A percentile compares a stretch with the other conserved stretches of the same genome.
Conservation (phyloP, 2,888 invertebrate genomes). For the Piscicola geometra region DNA sequence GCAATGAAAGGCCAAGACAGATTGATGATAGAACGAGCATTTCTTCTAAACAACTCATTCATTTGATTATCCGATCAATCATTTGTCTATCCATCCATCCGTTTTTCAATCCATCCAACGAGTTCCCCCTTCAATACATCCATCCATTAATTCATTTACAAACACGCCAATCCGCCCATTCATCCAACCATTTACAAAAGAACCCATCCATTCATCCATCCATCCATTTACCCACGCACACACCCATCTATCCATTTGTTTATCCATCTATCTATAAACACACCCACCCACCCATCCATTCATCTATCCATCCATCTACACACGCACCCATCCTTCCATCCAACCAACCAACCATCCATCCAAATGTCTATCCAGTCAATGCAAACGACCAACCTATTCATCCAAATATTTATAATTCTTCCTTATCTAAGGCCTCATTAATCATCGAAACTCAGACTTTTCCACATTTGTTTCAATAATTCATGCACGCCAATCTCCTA, state of each 20-base stretch:
- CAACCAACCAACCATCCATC: background rate
- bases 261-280: no score
- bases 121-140: background rate
- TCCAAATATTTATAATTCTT: background rate
- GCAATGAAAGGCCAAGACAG: no score
- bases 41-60: no score
- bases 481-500: no score
- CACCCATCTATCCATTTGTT: no score
- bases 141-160: background rate
- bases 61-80: background rate
- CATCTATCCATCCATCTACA: no score
- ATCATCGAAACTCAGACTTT: background rate
- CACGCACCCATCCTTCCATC: no score
- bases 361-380: background rate
- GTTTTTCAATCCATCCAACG: constrained; percentile 4
- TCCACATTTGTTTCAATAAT: background rate
- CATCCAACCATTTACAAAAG: background rate
- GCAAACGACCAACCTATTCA: background rate
- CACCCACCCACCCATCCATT: no score
- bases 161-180: background rate
- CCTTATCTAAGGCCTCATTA: background rate
- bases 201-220: background rate
- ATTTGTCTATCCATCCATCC: background rate
- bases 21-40: no score
- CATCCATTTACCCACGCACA: background rate